phyloP scores from a whole-genome alignment of 1,140 invertebrate species.

The Chelonus insularis region DNA sequence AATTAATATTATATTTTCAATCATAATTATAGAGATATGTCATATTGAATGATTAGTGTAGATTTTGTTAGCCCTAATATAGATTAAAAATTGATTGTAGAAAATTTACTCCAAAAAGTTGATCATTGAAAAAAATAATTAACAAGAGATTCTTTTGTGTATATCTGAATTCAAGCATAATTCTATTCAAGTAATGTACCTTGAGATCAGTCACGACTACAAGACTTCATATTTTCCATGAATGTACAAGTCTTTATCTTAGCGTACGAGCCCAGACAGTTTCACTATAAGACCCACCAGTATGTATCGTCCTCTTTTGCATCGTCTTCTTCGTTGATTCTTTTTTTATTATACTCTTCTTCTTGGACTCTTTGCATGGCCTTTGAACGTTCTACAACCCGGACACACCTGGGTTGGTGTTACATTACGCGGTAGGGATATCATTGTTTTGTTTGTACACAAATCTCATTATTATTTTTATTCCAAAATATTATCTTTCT shows the following conservation, averaged over 20 bases:
- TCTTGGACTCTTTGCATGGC: slow-evolving; percentile 5
- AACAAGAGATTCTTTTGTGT: not conserved
- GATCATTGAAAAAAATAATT: too few relatives aligned
- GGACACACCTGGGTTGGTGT: slow-evolving; percentile 26
- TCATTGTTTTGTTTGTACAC: not conserved
- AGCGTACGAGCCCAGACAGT: too few relatives aligned
- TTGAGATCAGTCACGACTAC: not conserved
- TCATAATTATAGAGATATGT: too few relatives aligned
- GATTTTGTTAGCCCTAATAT: too few relatives aligned
- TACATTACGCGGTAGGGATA: slow-evolving; percentile 18
- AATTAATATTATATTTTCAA: too few relatives aligned
- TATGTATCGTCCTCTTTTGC: not conserved
- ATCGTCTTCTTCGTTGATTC: slow-evolving; percentile 5
- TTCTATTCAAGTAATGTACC: not conserved
- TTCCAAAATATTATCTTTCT: too few relatives aligned
- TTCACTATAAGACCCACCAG: slow-evolving; percentile 10
- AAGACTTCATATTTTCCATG: not conserved
- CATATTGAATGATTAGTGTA: too few relatives aligned
- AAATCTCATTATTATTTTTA: too few relatives aligned
- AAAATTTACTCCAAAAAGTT: too few relatives aligned
- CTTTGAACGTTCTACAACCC: slow-evolving; percentile 20
- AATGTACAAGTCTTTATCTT: not conserved
- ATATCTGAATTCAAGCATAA: not conserved
- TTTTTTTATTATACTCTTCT: not conserved
- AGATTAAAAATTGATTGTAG: too few relatives aligned